Percentiles rank a stretch among this genome's conserved stretches.
Conservation (phyloP, 1,140 invertebrate genomes). For the Wasmannia auropunctata region DNA sequence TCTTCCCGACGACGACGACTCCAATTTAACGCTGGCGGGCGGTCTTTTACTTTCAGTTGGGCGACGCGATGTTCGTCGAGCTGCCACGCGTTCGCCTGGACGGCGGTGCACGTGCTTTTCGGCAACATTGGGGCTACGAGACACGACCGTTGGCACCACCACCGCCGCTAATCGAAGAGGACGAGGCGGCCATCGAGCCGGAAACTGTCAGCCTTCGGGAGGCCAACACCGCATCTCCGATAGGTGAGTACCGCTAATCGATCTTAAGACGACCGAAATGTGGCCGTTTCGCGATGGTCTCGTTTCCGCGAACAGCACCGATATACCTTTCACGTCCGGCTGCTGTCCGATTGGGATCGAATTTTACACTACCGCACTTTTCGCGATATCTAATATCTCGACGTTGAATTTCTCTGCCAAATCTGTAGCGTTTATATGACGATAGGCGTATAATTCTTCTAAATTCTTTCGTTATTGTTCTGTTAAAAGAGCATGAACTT, state of each 20-base stretch:
- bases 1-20: background rate
- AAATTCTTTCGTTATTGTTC: background rate
- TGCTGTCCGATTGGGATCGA: background rate
- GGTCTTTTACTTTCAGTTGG: constrained; percentile 83
- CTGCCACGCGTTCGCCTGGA: constrained; percentile 89
- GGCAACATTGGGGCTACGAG: constrained; percentile 88
- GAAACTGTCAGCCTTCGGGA: constrained; percentile 86
- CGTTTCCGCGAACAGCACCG: background rate
- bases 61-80: constrained; percentile 87
- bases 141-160: constrained; percentile 87
- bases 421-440: background rate
- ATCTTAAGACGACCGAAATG: constrained; percentile 10
- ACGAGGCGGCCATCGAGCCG: constrained; percentile 86
- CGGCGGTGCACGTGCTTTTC: constrained; percentile 87
- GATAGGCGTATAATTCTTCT: background rate
- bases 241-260: constrained; percentile 83
- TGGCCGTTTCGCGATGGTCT: background rate
- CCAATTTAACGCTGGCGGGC: constrained; percentile 1
- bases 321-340: background rate
- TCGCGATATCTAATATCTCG: background rate
- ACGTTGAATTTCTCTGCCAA: background rate
- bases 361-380: background rate
- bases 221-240: constrained; percentile 85
- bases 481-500: background rate
- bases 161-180: constrained; percentile 89